Base-by-base conservation (phyloP, 2,797 vertebrate genomes). In the Scyliorhinus canicula region DNA sequence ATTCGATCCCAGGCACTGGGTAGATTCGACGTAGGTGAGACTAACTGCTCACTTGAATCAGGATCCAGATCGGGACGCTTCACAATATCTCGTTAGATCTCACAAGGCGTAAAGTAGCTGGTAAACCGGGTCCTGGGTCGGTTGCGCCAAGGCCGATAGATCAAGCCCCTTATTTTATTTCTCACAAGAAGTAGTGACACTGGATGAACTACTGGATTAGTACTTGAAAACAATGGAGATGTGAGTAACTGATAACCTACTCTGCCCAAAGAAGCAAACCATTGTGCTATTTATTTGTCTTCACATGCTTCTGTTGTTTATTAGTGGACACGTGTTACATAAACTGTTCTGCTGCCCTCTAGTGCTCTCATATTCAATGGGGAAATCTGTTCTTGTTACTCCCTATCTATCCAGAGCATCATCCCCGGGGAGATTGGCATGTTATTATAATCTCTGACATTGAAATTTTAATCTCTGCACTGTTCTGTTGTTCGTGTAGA, bases 271-370 rank as follows among this genome's bases (percentile, higher is more conserved):
- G 86, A 63, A 19, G 88, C 88, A 91, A 24, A 91, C n/a, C 88
- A 65, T 65, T 65, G n/a, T 91, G 60, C 60, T 44, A n/a, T 44
- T 44, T 44, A n/a, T 90, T 57, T 60, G 35, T 57, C 19, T 90
- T 90, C 86, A 40, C 31, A 60, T 63, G 35, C 86, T n/a, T 82
- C 44, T 90, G 88, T 52, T 69, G 24, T 52, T 94, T 94, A 74
- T 21, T 28, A 94, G 26, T 74, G 69, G 67, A 16, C 21, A 50
- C 65, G 55, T 35, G 52, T 90, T n/a, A 90, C 79, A 82, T n/a
- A 90, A 90, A 90, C 57, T 90, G 86, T 50, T 69, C 52, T 94
- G 67, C 93, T 94, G 93, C 93, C 93, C 93, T 94, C 93, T 94
- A 94, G 93, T 94, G 91, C 26, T 93, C 90, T 40, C 90, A 93